phyloP scores from a whole-genome alignment of 2,797 vertebrate species.

The Lagocephalus sceleratus region DNA sequence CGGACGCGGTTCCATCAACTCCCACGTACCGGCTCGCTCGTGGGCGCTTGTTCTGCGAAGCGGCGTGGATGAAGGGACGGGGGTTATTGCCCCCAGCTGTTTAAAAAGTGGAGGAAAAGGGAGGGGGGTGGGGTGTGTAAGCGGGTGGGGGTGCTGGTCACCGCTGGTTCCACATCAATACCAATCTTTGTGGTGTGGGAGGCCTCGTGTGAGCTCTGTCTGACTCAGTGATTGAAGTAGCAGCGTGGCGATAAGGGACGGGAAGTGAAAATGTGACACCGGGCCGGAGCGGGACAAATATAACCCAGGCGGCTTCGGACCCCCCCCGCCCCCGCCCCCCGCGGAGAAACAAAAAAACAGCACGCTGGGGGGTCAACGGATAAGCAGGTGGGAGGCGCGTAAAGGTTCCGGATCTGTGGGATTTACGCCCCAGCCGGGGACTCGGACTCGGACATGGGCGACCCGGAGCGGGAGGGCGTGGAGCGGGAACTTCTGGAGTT shows the following conservation, averaged over 20 bases:
- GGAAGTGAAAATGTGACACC: constrained; percentile 29
- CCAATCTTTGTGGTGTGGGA: background rate
- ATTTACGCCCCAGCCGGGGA: background rate
- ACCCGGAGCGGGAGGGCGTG: constrained; percentile 60
- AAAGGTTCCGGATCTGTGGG: too few species aligned
- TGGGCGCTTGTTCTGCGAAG: constrained; percentile 55
- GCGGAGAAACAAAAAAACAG: constrained; percentile 60
- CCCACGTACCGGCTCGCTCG: constrained; percentile 60
- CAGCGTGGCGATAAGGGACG: background rate
- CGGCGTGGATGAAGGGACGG: constrained; percentile 43
- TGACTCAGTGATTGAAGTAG: constrained; percentile 1
- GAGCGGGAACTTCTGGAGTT: constrained; percentile 79
- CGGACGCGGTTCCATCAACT: constrained; percentile 67
- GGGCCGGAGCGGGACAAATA: constrained; percentile 77
- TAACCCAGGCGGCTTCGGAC: constrained; percentile 62
- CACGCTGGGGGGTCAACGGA: constrained; percentile 7
- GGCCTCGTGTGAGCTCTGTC: background rate
- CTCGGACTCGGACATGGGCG: constrained; percentile 68
- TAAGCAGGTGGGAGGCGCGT: constrained; percentile 44
- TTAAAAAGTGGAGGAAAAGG: constrained; percentile 24
- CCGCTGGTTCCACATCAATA: constrained; percentile 49
- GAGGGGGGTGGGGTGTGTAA: too few species aligned
- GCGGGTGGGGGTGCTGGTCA: constrained; percentile 3
- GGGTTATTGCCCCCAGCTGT: constrained; percentile 48
- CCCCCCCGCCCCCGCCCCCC: too few species aligned